Percentiles rank a stretch among this genome's conserved stretches.
Conservation (phyloP, 2,888 invertebrate genomes). For the Nemoura dubitans region DNA sequence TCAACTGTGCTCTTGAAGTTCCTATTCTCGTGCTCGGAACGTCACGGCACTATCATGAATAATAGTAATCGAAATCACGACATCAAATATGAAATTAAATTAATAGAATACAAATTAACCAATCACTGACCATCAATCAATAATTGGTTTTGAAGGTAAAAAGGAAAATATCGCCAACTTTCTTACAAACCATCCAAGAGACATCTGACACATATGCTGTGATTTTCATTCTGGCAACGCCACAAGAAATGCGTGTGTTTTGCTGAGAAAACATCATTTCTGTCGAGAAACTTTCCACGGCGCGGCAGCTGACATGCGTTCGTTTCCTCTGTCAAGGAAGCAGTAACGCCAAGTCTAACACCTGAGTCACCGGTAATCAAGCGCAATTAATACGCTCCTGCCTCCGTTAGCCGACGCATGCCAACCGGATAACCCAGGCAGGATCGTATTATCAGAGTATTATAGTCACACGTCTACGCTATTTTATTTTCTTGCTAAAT, state of each 20-base stretch:
- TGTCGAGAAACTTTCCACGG: not conserved
- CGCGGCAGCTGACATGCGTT: not conserved
- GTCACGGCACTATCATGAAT: not conserved
- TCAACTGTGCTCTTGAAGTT: slow-evolving; percentile 12
- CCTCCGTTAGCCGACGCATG: not conserved
- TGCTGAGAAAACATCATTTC: not conserved
- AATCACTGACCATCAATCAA: not conserved
- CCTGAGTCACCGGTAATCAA: not conserved
- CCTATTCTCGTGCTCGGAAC: not conserved
- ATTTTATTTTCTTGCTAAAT: not conserved
- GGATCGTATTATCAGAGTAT: too few relatives aligned
- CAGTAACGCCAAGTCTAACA: not conserved
- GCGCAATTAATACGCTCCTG: not conserved
- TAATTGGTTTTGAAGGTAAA: not conserved
- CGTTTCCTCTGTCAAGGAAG: not conserved
- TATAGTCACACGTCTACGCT: not conserved
- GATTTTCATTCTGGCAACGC: too few relatives aligned
- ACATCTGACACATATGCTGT: not conserved
- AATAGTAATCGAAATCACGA: slow-evolving; percentile 4
- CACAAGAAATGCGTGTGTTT: not conserved
- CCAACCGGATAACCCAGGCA: not conserved
- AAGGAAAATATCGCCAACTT: not conserved
- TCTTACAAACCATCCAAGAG: not conserved
- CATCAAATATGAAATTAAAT: not conserved
- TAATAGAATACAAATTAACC: not conserved